Evolutionary conservation across 2,888 invertebrate genomes (phyloP).

Genomic region (Sepiola atlantica): DNA sequence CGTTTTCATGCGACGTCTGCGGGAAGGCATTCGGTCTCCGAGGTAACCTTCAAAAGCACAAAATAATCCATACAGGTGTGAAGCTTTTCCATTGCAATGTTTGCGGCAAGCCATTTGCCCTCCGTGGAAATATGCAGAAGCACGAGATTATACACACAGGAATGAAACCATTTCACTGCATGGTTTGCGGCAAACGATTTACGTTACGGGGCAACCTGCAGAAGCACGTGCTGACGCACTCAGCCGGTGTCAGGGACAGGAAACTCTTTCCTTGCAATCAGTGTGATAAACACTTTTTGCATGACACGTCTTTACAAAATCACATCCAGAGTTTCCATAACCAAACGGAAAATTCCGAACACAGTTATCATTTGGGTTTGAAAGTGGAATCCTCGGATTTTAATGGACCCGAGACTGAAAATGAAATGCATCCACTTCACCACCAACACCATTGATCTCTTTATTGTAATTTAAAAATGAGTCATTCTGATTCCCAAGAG

Average conservation of each 20-base stretch:
- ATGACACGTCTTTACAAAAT: not conserved
- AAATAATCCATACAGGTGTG: slow-evolving; percentile 12
- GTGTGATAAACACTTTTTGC: slow-evolving; percentile 12
- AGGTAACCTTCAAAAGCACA: slow-evolving; percentile 19
- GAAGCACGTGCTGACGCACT: not conserved
- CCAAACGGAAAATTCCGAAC: not conserved
- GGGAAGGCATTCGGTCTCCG: slow-evolving; percentile 34
- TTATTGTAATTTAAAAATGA: not conserved
- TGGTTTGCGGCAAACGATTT: slow-evolving; percentile 1
- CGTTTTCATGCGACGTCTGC: slow-evolving; percentile 14
- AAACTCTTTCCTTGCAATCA: not conserved
- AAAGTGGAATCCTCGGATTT: not conserved
- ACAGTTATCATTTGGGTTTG: not conserved
- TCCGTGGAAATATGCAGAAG: slow-evolving; percentile 14
- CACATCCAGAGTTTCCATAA: slow-evolving; percentile 8
- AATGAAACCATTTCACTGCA: slow-evolving; percentile 24
- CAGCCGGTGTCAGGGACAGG: not conserved
- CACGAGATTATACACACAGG: slow-evolving; percentile 35
- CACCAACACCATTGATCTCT: not conserved
- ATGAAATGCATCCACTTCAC: not conserved
- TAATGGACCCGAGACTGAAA: not conserved
- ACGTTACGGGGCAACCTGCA: slow-evolving; percentile 23
- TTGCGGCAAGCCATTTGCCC: not conserved
- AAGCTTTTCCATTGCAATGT: slow-evolving; percentile 32
- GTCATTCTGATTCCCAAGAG: not conserved